Percentiles rank a stretch among this genome's conserved stretches.
phyloP scores from a whole-genome alignment of 2,113 vertebrate species.

The Sinocyclocheilus grahami region DNA sequence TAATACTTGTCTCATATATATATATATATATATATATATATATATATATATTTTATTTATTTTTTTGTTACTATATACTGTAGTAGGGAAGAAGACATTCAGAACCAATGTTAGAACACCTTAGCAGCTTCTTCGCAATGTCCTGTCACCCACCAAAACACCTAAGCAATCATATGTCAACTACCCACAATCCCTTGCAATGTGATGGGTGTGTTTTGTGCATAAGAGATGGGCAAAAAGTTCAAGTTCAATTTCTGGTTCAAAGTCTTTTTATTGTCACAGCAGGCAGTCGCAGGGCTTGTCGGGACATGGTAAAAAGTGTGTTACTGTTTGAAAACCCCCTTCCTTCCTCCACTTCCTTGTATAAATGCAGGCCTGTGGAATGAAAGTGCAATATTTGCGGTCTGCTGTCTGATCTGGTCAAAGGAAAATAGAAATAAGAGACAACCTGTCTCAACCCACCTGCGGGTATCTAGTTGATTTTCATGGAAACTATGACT shows the following conservation, averaged over 20 bases:
- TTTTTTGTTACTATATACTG: not conserved
- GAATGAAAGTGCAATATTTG: not conserved
- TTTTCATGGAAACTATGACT: conserved; percentile 8
- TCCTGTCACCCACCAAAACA: not conserved
- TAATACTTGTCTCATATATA: not conserved
- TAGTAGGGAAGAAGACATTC: no score
- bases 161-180: not conserved
- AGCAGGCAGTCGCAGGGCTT: not conserved
- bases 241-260: not conserved
- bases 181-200: not conserved
- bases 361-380: conserved; percentile 23
- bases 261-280: not conserved
- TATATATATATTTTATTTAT: no score
- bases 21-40: no score
- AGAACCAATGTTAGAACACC: not conserved
- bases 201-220: not conserved
- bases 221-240: not conserved
- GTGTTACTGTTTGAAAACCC: conserved; percentile 7
- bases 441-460: not conserved
- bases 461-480: not conserved
- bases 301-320: not conserved
- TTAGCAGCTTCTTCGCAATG: not conserved
- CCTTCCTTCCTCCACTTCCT: conserved; percentile 18
- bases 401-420: not conserved
- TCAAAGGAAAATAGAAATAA: not conserved